Conservation (phyloP, 2,113 vertebrate genomes). For the Ammodramus savannarum region DNA sequence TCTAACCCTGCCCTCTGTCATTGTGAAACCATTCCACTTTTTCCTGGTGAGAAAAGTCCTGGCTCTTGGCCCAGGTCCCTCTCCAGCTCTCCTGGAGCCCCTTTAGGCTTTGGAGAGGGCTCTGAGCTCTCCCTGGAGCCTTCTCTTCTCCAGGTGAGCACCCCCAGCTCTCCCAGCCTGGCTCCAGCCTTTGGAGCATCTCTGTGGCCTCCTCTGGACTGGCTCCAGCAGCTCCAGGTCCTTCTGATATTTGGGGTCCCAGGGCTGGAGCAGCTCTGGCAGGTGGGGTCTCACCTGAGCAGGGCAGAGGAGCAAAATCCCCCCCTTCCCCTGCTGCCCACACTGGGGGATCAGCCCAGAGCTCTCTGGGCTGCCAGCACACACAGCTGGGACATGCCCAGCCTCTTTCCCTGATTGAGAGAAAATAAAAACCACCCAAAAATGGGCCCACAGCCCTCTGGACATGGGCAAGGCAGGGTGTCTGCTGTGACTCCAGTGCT, state of each 20-base stretch:
- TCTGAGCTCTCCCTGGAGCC: neutral
- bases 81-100: neutral
- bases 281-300: neutral
- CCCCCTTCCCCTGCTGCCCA: neutral
- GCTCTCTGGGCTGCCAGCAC: neutral
- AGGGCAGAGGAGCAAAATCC: neutral
- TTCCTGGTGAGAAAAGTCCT: neutral
- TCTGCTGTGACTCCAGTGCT: neutral
- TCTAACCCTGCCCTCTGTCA: neutral
- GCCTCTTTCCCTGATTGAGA: neutral
- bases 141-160: neutral
- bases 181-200: neutral
- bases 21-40: neutral
- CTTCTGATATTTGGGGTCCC: neutral
- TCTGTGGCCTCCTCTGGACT: neutral
- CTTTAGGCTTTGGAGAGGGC: rapidly evolving
- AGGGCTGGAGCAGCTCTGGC: neutral
- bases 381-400: neutral
- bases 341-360: rapidly evolving
- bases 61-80: neutral
- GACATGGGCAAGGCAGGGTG: neutral
- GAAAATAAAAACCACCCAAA: rapidly evolving
- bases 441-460: rapidly evolving
- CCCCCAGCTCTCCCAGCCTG: neutral
- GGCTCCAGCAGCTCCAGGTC: rapidly evolving